These are phyloP conservation scores for Carcinoscorpius rotundicauda DNA, from an alignment of 1,140 invertebrate species.

Conservation along the genomic window DNA sequence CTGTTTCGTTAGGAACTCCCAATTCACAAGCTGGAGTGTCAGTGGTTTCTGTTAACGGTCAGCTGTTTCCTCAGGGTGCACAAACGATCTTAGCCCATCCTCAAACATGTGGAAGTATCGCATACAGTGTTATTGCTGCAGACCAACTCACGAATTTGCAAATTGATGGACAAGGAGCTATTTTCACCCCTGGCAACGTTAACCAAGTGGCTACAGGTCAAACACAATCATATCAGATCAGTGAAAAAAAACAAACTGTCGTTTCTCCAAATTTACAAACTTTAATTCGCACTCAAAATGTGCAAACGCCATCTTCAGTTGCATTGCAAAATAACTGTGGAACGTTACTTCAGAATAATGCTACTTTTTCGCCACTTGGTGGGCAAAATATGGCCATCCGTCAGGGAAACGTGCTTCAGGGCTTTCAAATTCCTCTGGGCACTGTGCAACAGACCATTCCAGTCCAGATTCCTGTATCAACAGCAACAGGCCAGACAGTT, in stretches of 20 bases:
- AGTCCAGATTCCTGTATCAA: constrained; percentile 81
- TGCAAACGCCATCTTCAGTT: constrained; percentile 16
- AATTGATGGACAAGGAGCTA: constrained; percentile 80
- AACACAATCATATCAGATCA: constrained; percentile 27
- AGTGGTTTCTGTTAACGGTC: too few species aligned
- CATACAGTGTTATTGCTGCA: constrained; percentile 43
- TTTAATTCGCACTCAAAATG: constrained; percentile 39
- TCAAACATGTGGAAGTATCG: constrained; percentile 35
- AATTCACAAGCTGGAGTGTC: too few species aligned
- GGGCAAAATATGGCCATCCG: constrained; percentile 63
- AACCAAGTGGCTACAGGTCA: constrained; percentile 21
- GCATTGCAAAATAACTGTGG: constrained; percentile 19
- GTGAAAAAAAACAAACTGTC: constrained; percentile 34
- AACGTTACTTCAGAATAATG: constrained; percentile 18
- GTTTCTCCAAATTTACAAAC: constrained; percentile 46
- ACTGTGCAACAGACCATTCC: constrained; percentile 65
- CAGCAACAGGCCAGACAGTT: constrained; percentile 76
- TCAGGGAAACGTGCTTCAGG: constrained; percentile 38
- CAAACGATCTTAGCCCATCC: constrained; percentile 25
- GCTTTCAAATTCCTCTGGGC: constrained; percentile 52
- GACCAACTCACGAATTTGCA: constrained; percentile 71
- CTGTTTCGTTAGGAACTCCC: too few species aligned
- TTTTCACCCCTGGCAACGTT: constrained; percentile 54
- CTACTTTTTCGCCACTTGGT: constrained; percentile 23
- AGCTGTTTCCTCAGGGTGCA: constrained; percentile 12